A percentile compares a stretch with the other conserved stretches of the same genome.
Evolutionary conservation across 2,888 invertebrate genomes (phyloP).

Genomic region (Lamproptera curius): DNA sequence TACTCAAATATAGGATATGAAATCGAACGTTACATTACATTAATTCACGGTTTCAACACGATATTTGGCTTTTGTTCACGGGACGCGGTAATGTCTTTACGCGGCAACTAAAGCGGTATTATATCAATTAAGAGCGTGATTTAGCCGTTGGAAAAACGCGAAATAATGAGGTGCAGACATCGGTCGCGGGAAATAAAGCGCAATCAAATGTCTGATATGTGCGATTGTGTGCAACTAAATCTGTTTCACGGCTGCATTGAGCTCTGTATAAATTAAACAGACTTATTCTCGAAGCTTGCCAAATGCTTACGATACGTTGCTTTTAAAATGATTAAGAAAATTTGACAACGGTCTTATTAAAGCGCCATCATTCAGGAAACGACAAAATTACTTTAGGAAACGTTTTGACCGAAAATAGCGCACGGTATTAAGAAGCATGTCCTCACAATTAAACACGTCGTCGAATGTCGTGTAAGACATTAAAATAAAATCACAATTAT

Average conservation of each 20-base stretch:
- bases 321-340: slow-evolving; percentile 14
- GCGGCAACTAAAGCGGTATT: slow-evolving; percentile 66
- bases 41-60: slow-evolving; percentile 66
- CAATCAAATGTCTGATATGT: slow-evolving; percentile 62
- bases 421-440: slow-evolving; percentile 55
- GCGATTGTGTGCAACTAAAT: slow-evolving; percentile 38
- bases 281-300: slow-evolving; percentile 20
- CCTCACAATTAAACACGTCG: slow-evolving; percentile 70
- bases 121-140: slow-evolving; percentile 70
- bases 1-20: slow-evolving; percentile 48
- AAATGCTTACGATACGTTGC: slow-evolving; percentile 22
- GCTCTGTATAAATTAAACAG: slow-evolving; percentile 32
- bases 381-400: slow-evolving; percentile 35
- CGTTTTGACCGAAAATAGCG: slow-evolving; percentile 62
- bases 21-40: slow-evolving; percentile 52
- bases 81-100: slow-evolving; percentile 59
- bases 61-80: slow-evolving; percentile 69
- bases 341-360: slow-evolving; percentile 8
- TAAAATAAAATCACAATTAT: slow-evolving; percentile 76
- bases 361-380: slow-evolving; percentile 6
- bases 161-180: slow-evolving; percentile 69
- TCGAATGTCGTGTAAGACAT: slow-evolving; percentile 74
- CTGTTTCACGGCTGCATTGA: slow-evolving; percentile 31
- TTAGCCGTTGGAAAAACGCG: slow-evolving; percentile 66
- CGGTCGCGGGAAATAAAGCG: slow-evolving; percentile 58